Base-by-base conservation (phyloP, 2,797 vertebrate species). In the Rhynchonycteris naso region DNA sequence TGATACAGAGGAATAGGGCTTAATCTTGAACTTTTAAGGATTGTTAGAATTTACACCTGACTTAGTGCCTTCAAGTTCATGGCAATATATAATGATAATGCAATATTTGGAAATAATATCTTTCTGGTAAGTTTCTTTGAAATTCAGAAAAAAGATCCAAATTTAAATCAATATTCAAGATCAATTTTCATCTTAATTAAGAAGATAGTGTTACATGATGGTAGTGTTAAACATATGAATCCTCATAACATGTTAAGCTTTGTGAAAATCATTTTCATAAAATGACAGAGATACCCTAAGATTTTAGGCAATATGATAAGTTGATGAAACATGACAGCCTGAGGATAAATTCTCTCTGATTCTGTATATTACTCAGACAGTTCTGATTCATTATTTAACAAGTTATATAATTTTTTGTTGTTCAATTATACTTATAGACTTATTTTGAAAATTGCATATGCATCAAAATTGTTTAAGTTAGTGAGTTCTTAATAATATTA, bases 401-500 rank as follows among this genome's bases (percentile, higher is more conserved):
- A 87, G 52, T 63, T 66, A 72, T 7, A 14, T 47, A 58, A 54
- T 74, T 33, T 90, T 71, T 83, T 78, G 11, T 75, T 91, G 43
- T 12, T 81, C 16, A 88, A 86, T 91, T 94, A 79, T 4, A 75
- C 1, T 69, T 71, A 50, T 59, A 81, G 28, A 22, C 16, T 68
- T 88, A 18, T 52, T 94, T 82, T 52, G 6, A 81, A 92, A 92
- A 72, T 69, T 90, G 92, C 38, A 24, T 22, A 38, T 16, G 59
- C 87, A 8, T 78, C 89, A 93, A 81, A 93, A 78, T 68, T 69
- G 18, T n/a, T 81, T 68, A 92, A 26, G 26, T 85, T 28, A 78
- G n/a, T 74, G 74, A 28, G 11, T 58, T 38, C 89, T 76, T 58
- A 83, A 84, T 83, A 94, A 83, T 71, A 93, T 47, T 83, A 81